A percentile compares a stretch with the other conserved stretches of the same genome.
These are phyloP conservation scores for Stenichneumon culpator DNA, from an alignment of 2,888 invertebrate species.

Conservation along the genomic window DNA sequence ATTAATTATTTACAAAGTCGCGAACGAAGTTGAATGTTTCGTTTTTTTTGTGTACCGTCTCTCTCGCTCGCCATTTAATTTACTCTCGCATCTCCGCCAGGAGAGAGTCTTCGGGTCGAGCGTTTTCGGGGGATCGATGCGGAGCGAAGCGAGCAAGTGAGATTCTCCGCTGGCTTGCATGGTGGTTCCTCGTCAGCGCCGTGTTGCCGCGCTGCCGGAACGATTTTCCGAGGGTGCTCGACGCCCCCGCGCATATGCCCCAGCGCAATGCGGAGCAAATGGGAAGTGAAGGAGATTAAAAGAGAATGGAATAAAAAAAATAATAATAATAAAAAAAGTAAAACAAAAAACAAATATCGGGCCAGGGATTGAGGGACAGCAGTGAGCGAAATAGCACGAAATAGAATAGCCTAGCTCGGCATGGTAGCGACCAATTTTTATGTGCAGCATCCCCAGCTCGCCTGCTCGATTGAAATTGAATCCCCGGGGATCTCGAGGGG, in stretches of 20 bases:
- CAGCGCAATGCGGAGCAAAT: slow-evolving; percentile 66
- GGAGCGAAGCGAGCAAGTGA: slow-evolving; percentile 56
- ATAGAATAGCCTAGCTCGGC: slow-evolving; percentile 29
- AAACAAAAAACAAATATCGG: slow-evolving; percentile 33
- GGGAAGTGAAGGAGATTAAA: slow-evolving; percentile 68
- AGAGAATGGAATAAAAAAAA: slow-evolving; percentile 56
- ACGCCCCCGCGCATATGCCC: slow-evolving; percentile 59
- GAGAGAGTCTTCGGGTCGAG: slow-evolving; percentile 43
- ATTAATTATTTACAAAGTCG: slow-evolving; percentile 30
- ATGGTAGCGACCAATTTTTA: slow-evolving; percentile 59
- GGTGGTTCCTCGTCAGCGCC: slow-evolving; percentile 37
- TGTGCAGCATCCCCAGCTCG: slow-evolving; percentile 50
- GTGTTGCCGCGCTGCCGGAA: slow-evolving; percentile 51
- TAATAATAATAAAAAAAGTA: neutral
- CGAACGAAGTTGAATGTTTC: slow-evolving; percentile 13
- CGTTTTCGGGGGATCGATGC: slow-evolving; percentile 56
- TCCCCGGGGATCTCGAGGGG: slow-evolving; percentile 39
- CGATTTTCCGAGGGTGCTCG: slow-evolving; percentile 59
- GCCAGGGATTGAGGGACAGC: slow-evolving; percentile 52
- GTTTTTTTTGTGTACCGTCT: slow-evolving; percentile 12
- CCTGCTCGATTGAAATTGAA: slow-evolving; percentile 60
- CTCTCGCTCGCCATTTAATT: slow-evolving; percentile 34
- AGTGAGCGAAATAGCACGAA: slow-evolving; percentile 36
- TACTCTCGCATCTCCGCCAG: slow-evolving; percentile 32
- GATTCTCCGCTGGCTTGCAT: slow-evolving; percentile 49